Base-by-base conservation (phyloP, 2,797 vertebrate species). In the Spinibarbus caldwelli region DNA sequence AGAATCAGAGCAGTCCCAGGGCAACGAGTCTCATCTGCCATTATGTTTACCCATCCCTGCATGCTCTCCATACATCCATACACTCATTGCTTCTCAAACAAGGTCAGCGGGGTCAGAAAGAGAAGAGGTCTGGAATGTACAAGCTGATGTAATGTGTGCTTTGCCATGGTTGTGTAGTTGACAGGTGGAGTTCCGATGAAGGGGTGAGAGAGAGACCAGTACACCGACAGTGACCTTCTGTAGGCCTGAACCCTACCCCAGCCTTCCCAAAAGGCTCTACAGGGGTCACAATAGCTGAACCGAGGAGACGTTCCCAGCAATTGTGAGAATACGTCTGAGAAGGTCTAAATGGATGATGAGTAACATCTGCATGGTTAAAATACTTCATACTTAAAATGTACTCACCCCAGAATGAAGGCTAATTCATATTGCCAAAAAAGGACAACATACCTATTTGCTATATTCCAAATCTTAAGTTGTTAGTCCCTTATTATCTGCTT, bases 201-300 rank as follows among this genome's bases (percentile, higher is more conserved):
- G 77, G 86, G 76, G 79, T 85, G 66, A 86, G 85, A 82, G 36
- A 83, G 82, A 90, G 91, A 92, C 92, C 90, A 91, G 92, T 89
- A 77, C 38, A 88, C 87, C 90, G 89, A 87, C 85, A 88, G 91
- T 94, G 92, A 92, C 91, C 93, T 89, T 68, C 83, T 78, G 59
- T 75, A 79, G 49, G 76, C 45, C 84, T 73, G 78, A 89, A 52
- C 80, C 38, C 70, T 85, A 78, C 45, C 86, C 82, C 68, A 68
- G 67, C 47, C 84, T 86, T 89, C 80, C 85, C 80, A 78, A 72
- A 89, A 88, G 87, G 64, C 82, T 76, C 70, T 54, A 72, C 45
- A 23, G 45, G 62, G 84, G 75, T 88, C 86, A 80, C 14, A 77
- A 78, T 66, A 86, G 77, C 75, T 88, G 86, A 87, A 85, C 76